Conservation (phyloP, 2,888 invertebrate species). For the Sesia bembeciformis region DNA sequence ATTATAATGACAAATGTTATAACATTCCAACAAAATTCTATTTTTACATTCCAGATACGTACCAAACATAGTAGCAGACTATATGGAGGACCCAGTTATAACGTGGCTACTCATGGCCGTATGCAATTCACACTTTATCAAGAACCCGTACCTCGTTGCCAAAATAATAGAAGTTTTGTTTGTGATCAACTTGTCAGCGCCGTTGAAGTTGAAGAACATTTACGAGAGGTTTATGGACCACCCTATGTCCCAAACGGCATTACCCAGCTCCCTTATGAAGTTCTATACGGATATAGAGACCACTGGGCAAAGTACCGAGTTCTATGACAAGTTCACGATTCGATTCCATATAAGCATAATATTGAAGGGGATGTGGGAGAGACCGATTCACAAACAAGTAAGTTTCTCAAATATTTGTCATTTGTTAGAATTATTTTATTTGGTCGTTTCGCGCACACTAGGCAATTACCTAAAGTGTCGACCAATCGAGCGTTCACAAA, state of each 20-base stretch:
- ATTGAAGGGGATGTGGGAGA: slow-evolving; percentile 96
- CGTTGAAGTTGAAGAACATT: slow-evolving; percentile 68
- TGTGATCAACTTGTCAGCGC: slow-evolving; percentile 82
- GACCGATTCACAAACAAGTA: slow-evolving; percentile 83
- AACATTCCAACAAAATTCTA: not conserved
- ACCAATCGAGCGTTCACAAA: too few relatives aligned
- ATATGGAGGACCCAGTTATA: slow-evolving; percentile 87
- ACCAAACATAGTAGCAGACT: slow-evolving; percentile 82
- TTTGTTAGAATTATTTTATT: too few relatives aligned
- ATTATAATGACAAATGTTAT: too few relatives aligned
- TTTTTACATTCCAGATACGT: slow-evolving; percentile 76
- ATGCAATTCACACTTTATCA: slow-evolving; percentile 91
- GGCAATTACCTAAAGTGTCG: too few relatives aligned
- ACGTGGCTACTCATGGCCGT: slow-evolving; percentile 92
- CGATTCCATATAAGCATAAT: slow-evolving; percentile 98
- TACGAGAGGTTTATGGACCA: slow-evolving; percentile 90
- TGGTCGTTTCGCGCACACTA: too few relatives aligned
- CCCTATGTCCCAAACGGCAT: slow-evolving; percentile 78
- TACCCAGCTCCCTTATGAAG: slow-evolving; percentile 95
- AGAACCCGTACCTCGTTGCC: slow-evolving; percentile 97
- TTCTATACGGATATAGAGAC: slow-evolving; percentile 99
- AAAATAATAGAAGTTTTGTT: slow-evolving; percentile 95
- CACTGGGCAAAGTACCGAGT: slow-evolving; percentile 97
- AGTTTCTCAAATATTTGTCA: slow-evolving; percentile 4
- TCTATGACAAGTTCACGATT: slow-evolving; percentile 99